Base-by-base conservation (phyloP, 1,140 invertebrate species). In the Eriocheir sinensis region DNA sequence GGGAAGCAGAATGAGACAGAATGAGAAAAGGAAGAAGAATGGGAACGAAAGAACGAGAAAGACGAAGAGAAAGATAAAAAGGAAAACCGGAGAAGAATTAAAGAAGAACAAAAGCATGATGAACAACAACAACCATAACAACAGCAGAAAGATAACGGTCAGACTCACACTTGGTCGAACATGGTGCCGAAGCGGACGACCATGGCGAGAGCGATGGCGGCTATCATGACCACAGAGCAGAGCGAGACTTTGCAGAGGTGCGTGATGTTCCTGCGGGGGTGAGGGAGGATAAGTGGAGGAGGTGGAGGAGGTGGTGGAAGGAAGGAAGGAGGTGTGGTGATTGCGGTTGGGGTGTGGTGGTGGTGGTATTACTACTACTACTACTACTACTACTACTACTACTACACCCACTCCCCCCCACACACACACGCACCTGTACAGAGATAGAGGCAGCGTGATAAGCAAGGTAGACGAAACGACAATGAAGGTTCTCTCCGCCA, bases 171-270 rank as follows among this genome's bases (percentile, higher is more conserved):
- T 44, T 93, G 30, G 60, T 94, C 95, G 36, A 83, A 89, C 94
- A 96, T 95, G 21, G 97, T 97, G 94, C 97, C 97, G 95, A 98
- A 97, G 88, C 98, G 96, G 44, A 98, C 97, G 95, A 98, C 97
- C 89, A 98, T 98, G 21, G 98, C 97, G 34, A 98, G 96, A 81
- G 98, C 97, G 93, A 98, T 98, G 96, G 98, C 98, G 41, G 97
- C 97, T 48, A 98, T 98, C 96, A 98, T 98, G 32, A 98, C 97
- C 60, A 98, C 96, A 72, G 98, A 98, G n/a, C 98, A 96, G 94
- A 98, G 98, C 3, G 98, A 98, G 44, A 98, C 98, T 96, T 98
- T 98, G 30, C 98, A 98, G 60, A 99, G 97, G 95, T 98, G 97
- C 0, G 98, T 98, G 86, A 99, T 98, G 96, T 99, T 98, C 96